Base-by-base conservation (phyloP, 1,140 invertebrate genomes). In the Hyphantria cunea region DNA sequence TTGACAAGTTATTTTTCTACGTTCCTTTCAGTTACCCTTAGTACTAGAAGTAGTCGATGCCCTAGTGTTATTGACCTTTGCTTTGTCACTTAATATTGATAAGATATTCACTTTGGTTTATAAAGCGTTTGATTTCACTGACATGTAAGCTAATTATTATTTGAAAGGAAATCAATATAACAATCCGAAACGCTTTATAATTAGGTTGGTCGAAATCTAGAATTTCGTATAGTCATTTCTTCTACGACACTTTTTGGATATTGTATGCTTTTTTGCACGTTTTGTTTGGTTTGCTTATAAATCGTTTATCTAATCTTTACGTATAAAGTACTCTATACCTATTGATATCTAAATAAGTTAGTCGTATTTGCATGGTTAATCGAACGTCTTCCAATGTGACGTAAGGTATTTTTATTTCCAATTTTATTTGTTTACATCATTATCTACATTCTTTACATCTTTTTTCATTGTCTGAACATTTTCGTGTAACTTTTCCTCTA, bases 121-220 rank as follows among this genome's bases (percentile, higher is more conserved):
- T 47, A 47, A 39, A 15, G 48, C 31, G 31, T 74, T 79, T 63
- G 61, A 25, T 49, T 58, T 58, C 25, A 39, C 44, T 58, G 48
- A 49, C 44, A 58, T 58, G 55, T 58, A 53, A 52, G 42, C 45
- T 44, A n/a, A 31, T 39, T 63, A 63, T 63, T n/a, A 47, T 63
- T 63, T 63, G 51, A 50, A 60, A 51, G 34, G 74, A 79, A 74
- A 69, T 80, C 81, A 71, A 37, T 63, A 60, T 62, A 77, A 52
- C 82, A 84, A 90, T 90, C 87, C 87, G 77, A 80, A 81, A 88
- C 87, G 87, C 87, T 90, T 88, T 88, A 90, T 90, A 90, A 90
- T 88, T 90, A 90, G 85, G 84, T 88, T 90, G 66, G 76, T 78
- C 78, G 87, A 86, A 83, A 83, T 87, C 71, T 84, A 88, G 84